These are phyloP conservation scores for Lithobius niger DNA, from an alignment of 1,140 invertebrate genomes.

Conservation along the genomic window DNA sequence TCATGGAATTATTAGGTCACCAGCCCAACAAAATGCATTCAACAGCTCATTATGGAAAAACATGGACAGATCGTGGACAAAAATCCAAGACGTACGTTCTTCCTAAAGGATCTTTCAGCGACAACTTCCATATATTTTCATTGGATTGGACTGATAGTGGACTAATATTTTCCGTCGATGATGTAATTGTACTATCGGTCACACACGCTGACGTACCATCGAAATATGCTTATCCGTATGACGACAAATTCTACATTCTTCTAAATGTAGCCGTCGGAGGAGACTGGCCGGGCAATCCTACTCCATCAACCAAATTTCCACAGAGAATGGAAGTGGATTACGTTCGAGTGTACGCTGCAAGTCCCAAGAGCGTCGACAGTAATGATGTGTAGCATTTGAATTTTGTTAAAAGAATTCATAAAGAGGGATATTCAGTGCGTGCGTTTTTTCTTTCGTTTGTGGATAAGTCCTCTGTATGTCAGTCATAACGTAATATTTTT, in stretches of 20 bases:
- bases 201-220: not conserved
- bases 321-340: conserved; percentile 13
- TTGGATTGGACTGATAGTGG: conserved; percentile 25
- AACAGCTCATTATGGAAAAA: conserved; percentile 6
- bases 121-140: conserved; percentile 25
- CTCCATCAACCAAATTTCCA: not conserved
- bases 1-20: conserved; percentile 14
- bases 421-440: too few species aligned
- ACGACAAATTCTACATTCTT: conserved; percentile 12
- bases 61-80: not conserved
- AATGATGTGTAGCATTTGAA: too few species aligned
- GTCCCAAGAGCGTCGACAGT: too few species aligned
- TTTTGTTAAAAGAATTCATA: too few species aligned
- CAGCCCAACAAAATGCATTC: conserved; percentile 4
- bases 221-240: conserved; percentile 10
- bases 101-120: conserved; percentile 2
- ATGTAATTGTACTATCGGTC: not conserved
- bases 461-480: too few species aligned
- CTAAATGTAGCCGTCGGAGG: conserved; percentile 17
- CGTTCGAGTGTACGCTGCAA: conserved; percentile 14
- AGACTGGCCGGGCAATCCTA: not conserved
- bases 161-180: conserved; percentile 19
- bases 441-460: too few species aligned
- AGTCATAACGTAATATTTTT: too few species aligned
- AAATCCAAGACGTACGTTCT: not conserved